These are phyloP conservation scores for Eristalis intricaria DNA, from an alignment of 2,888 invertebrate genomes.

Conservation along the genomic window DNA sequence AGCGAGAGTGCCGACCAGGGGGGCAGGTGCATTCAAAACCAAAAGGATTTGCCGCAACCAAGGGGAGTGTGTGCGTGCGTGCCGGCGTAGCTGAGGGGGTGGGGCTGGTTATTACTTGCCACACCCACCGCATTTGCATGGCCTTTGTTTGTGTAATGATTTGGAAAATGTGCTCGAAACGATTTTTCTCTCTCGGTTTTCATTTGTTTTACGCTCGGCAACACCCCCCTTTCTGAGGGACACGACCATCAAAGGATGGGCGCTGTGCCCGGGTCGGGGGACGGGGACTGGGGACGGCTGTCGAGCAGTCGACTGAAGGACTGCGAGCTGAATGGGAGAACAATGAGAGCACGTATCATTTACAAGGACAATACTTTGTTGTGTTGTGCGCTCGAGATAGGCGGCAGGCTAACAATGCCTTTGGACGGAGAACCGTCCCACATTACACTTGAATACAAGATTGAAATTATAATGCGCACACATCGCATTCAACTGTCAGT, in stretches of 20 bases:
- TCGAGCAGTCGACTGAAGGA: conserved; percentile 47
- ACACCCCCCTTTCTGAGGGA: conserved; percentile 40
- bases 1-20: conserved; percentile 43
- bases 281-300: neutral
- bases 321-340: conserved; percentile 53
- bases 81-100: neutral
- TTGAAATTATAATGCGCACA: conserved; percentile 9
- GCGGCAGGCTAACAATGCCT: conserved; percentile 40
- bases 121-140: conserved; percentile 27
- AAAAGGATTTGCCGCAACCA: conserved; percentile 65
- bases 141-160: conserved; percentile 68
- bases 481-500: conserved; percentile 15
- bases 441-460: conserved; percentile 13
- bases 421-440: conserved; percentile 10
- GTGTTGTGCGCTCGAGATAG: conserved; percentile 5
- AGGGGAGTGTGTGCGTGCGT: conserved; percentile 18
- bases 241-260: conserved; percentile 40
- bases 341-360: conserved; percentile 72
- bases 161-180: conserved; percentile 55
- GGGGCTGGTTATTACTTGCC: neutral
- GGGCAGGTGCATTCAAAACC: conserved; percentile 53
- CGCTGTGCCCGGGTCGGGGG: neutral
- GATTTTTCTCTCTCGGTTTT: conserved; percentile 10
- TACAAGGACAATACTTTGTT: conserved; percentile 68
- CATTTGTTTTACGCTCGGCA: conserved; percentile 37